These are phyloP conservation scores for Petrocephalus zakoni DNA, from an alignment of 2,113 vertebrate genomes.

Conservation along the genomic window DNA sequence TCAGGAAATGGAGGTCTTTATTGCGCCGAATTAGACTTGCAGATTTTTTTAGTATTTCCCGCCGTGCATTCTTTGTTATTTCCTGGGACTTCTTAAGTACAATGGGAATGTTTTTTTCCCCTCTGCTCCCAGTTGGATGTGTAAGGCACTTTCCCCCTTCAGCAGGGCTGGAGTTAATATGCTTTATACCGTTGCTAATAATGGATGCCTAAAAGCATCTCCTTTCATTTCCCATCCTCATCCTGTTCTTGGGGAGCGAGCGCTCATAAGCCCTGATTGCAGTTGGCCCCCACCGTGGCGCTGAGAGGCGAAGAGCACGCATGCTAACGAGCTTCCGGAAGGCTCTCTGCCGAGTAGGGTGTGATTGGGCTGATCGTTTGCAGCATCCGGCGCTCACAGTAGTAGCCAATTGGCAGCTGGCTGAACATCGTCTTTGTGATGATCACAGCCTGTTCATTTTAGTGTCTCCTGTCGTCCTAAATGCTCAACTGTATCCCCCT, in stretches of 20 bases:
- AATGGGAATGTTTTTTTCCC: background rate
- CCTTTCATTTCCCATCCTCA: background rate
- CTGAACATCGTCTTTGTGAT: background rate
- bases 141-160: background rate
- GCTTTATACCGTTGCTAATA: background rate
- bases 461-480: background rate
- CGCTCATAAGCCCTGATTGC: background rate
- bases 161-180: background rate
- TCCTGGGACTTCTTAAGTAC: background rate
- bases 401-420: background rate
- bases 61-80: background rate
- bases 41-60: constrained; percentile 23
- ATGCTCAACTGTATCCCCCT: background rate
- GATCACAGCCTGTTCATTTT: background rate
- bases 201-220: background rate
- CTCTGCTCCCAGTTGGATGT: background rate
- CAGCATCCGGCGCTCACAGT: background rate
- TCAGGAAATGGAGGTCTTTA: constrained; percentile 32
- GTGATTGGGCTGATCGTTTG: background rate
- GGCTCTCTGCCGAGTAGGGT: background rate
- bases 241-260: background rate
- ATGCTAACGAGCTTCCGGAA: background rate
- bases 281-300: background rate
- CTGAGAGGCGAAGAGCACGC: background rate
- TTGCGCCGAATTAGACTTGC: constrained; percentile 34